Conservation (phyloP, 1,140 invertebrate genomes). For the Drosophila bifasciata region DNA sequence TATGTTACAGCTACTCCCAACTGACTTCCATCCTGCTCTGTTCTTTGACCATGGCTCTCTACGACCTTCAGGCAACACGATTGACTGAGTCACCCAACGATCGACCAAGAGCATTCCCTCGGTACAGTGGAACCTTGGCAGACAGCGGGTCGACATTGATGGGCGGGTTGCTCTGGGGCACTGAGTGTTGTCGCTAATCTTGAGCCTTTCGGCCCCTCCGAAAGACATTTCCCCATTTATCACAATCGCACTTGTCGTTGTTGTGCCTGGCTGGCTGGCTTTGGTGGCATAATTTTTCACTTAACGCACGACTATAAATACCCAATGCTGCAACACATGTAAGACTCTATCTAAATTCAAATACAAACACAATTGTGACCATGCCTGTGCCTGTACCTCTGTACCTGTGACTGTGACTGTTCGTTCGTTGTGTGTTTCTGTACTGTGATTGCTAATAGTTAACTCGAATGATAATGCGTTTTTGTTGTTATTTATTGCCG, state of each 20-base stretch:
- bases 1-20: too few relatives aligned
- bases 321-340: conserved; percentile 56
- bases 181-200: conserved; percentile 55
- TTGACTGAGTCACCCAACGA: conserved; percentile 35
- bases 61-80: too few relatives aligned
- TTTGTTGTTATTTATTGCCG: conserved; percentile 65
- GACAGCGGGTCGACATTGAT: conserved; percentile 58
- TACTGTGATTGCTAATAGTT: conserved; percentile 74
- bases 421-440: conserved; percentile 43
- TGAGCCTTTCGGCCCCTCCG: conserved; percentile 56
- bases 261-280: conserved; percentile 43
- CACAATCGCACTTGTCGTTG: conserved; percentile 62
- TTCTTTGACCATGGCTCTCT: too few relatives aligned
- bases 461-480: conserved; percentile 75
- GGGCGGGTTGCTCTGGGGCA: background rate
- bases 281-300: conserved; percentile 78
- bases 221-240: conserved; percentile 74
- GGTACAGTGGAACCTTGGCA: conserved; percentile 38
- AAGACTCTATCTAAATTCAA: conserved; percentile 43
- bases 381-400: conserved; percentile 8
- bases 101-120: background rate
- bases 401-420: conserved; percentile 31
- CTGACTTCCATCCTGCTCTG: too few relatives aligned
- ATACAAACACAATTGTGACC: conserved; percentile 33
- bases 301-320: conserved; percentile 80